These are phyloP conservation scores for Caranx ignobilis DNA, from an alignment of 2,113 vertebrate species.

Conservation along the genomic window DNA sequence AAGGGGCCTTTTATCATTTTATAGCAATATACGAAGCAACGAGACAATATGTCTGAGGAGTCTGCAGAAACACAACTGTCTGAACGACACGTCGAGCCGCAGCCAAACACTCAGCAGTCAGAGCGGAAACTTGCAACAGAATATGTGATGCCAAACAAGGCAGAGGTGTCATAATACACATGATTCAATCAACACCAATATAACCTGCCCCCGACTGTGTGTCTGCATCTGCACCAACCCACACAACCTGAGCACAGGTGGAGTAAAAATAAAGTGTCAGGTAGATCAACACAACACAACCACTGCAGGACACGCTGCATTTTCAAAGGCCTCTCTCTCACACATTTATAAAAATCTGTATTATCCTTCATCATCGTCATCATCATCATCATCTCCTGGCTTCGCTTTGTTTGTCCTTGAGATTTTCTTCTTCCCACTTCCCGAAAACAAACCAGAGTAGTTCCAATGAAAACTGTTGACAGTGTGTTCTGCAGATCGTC, in stretches of 20 bases:
- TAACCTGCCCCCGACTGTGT: neutral
- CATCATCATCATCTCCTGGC: no score
- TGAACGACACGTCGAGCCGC: neutral
- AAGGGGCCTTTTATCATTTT: slow-evolving; percentile 22
- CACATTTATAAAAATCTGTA: neutral
- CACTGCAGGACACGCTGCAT: neutral
- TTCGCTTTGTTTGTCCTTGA: no score
- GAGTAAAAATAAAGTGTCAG: neutral
- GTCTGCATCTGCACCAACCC: neutral
- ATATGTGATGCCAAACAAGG: neutral
- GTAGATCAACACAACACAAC: neutral
- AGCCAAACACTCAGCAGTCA: slow-evolving; percentile 29
- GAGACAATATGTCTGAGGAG: slow-evolving; percentile 9
- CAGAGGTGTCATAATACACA: neutral
- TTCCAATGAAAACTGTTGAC: neutral
- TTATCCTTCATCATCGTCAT: no score
- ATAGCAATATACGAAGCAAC: neutral
- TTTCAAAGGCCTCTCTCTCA: no score
- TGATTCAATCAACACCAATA: neutral
- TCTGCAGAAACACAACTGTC: slow-evolving; percentile 20
- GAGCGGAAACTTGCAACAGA: slow-evolving; percentile 14
- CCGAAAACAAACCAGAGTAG: neutral
- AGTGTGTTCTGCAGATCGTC: neutral
- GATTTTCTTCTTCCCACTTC: no score
- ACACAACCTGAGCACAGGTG: neutral